Base-by-base conservation (phyloP, 2,888 invertebrate genomes). In the Oscheius onirici region DNA sequence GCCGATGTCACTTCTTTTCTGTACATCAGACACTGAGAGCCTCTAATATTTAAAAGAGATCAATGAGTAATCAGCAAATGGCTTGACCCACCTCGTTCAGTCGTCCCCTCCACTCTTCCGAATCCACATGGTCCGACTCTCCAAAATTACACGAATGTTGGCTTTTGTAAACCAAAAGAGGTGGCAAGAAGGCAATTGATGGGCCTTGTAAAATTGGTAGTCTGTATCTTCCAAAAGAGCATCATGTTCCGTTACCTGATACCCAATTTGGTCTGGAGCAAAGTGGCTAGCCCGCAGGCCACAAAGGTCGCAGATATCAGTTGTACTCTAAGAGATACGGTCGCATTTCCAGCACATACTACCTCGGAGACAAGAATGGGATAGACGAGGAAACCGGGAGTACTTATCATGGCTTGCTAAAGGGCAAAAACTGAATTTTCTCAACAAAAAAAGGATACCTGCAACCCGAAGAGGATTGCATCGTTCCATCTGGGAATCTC, bases 171-270 rank as follows among this genome's bases (percentile, higher is more conserved):
- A 83, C 84, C 26, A 80, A 65, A 0, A 85, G 63, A 8, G 85
- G 82, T 6, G 85, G 86, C 26, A 85, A 69, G 54, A 86, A 85
- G 3, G 86, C 84, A 57, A 85, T 86, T 17, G 84, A 80, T 10
- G 85, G 83, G 10, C 85, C 85, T 68, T 85, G 86, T 1, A 85
- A 78, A n/a, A 85, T 78, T 0, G 83, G 83, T 26, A 85, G 72
- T 15, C 55, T 55, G 17, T 17, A 49, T n/a, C n/a, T n/a, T n/a
- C n/a, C n/a, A n/a, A n/a, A n/a, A 49, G 49, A 20, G 11, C 17
- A 49, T 49, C n/a, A 49, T 8, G 8, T 34, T 34, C 34, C 3
- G 34, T 34, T 69, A 82, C 82, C 82, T 58, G 24, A 84, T 68
- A 24, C 84, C 84, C n/a, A 84, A 77, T 11, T 83, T 84, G 3